Percentiles rank a stretch among this genome's conserved stretches.
Evolutionary conservation across 2,797 vertebrate species (phyloP).

Genomic region (Danio jaintianensis): DNA sequence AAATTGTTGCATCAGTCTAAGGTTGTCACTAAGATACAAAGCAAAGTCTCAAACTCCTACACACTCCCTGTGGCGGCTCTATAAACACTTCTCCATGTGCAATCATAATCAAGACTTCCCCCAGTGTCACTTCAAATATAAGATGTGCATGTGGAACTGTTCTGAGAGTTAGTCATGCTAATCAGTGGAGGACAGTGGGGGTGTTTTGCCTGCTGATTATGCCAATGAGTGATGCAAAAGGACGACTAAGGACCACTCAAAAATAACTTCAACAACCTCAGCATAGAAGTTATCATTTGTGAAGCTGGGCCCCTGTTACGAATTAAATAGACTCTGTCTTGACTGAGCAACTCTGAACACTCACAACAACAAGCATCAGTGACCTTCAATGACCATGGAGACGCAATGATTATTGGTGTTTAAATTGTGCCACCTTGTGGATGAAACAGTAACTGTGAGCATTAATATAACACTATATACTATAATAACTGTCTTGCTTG

Average conservation of each 20-base stretch:
- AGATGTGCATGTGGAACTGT: slow-evolving; percentile 39
- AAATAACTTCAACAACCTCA: slow-evolving; percentile 19
- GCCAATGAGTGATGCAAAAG: slow-evolving; percentile 44
- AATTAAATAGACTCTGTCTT: slow-evolving; percentile 4
- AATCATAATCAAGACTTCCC: slow-evolving; percentile 43
- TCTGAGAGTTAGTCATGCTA: slow-evolving; percentile 9
- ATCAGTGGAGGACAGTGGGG: slow-evolving; percentile 41
- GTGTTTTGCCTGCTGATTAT: slow-evolving; percentile 37
- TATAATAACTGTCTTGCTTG: neutral
- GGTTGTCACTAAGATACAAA: neutral
- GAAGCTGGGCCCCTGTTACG: neutral
- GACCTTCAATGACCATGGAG: neutral
- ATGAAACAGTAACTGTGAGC: neutral
- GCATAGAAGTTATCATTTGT: neutral
- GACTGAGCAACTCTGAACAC: neutral
- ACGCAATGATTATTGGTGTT: neutral
- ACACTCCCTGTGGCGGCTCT: neutral
- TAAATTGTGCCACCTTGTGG: slow-evolving; percentile 47
- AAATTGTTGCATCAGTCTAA: neutral
- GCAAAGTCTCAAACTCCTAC: neutral
- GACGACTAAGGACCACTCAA: slow-evolving; percentile 38
- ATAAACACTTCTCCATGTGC: slow-evolving; percentile 25
- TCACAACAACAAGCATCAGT: neutral
- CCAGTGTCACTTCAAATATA: slow-evolving; percentile 10
- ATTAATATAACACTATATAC: neutral